Base-by-base conservation (phyloP, 2,797 vertebrate genomes). In the Argyrosomus regius region DNA sequence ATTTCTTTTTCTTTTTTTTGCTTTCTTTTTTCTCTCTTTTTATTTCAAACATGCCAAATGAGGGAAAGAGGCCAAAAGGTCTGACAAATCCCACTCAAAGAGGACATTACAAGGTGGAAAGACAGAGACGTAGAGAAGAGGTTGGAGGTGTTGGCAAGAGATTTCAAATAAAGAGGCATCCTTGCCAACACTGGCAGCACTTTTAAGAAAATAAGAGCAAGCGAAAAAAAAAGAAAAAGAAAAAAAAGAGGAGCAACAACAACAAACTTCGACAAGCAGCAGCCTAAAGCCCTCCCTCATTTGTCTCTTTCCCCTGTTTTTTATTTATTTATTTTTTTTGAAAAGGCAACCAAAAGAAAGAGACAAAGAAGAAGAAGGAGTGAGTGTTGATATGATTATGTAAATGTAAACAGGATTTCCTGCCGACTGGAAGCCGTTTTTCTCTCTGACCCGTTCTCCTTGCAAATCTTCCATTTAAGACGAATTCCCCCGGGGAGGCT, bases 391-490 rank as follows among this genome's bases (percentile, higher is more conserved):
- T 93, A 92, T 92, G 93, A 94, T 94, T 94, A 95, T 95, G 94
- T 93, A 94, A 95, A 95, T 95, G 92, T 93, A 93, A 95, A 94
- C 93, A 95, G 93, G 93, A 94, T 95, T 94, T 94, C 93, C 94
- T 94, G 89, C 93, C 88, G 91, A 93, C 94, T 93, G 88, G 90
- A 93, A 92, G 90, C 91, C 84, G 79, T 89, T 88, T 85, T 77
- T 92, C 87, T 86, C 91, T 93, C 92, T 92, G 92, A 94, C 93
- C 93, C 93, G 81, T 94, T 94, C 93, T 94, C 92, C 90, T 94
- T 93, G 92, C 93, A 94, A 94, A 94, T 94, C 93, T 94, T 92
- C 93, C 92, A 94, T 95, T 95, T 94, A 94, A 94, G 94, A 93
- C 87, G 71, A 91, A 93, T 93, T 92, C 94, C 92, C 92, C 82